Conservation (phyloP, 1,140 invertebrate genomes). For the Pogonognathellus flavescens region DNA sequence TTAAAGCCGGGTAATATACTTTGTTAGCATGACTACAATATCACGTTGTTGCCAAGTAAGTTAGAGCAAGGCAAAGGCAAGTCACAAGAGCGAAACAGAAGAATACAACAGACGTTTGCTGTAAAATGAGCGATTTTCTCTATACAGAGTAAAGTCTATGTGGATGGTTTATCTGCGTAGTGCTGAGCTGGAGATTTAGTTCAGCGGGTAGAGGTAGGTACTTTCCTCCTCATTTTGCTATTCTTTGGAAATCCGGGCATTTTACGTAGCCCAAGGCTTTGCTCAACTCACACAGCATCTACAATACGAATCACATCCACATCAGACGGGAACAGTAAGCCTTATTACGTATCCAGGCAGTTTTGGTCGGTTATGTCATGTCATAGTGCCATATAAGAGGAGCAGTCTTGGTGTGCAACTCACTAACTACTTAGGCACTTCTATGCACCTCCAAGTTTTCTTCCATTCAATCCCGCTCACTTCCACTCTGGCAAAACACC, state of each 20-base stretch:
- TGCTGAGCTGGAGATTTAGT: conserved; percentile 43
- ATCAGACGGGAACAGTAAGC: conserved; percentile 1
- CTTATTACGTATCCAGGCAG: conserved; percentile 23
- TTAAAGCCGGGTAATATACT: no score
- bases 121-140: conserved; percentile 33
- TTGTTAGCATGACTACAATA: not conserved
- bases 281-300: conserved; percentile 30
- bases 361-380: not conserved
- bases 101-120: not conserved
- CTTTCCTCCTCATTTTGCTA: conserved; percentile 46
- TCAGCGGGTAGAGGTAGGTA: conserved; percentile 39
- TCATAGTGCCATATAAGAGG: not conserved
- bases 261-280: conserved; percentile 38
- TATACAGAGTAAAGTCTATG: not conserved
- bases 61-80: not conserved
- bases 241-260: conserved; percentile 46
- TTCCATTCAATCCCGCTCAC: no score
- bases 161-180: conserved; percentile 7
- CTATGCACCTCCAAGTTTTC: no score
- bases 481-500: no score
- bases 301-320: conserved; percentile 45
- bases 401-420: no score
- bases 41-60: not conserved
- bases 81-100: conserved; percentile 3
- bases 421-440: no score